phyloP scores from a whole-genome alignment of 2,888 invertebrate genomes.

The Chironomus riparius region DNA sequence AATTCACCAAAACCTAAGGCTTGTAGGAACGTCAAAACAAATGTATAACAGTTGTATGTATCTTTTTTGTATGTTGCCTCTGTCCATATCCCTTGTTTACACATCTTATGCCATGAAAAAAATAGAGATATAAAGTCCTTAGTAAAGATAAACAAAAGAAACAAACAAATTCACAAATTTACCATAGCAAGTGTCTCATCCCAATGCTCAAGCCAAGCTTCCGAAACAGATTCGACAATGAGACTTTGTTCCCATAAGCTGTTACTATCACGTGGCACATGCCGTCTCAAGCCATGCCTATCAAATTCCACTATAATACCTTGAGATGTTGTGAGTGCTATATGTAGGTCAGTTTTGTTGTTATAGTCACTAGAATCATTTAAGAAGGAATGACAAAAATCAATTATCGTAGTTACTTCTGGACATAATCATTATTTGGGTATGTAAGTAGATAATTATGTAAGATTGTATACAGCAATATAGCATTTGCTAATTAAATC shows the following conservation, averaged over 20 bases:
- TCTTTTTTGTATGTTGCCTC: conserved; percentile 63
- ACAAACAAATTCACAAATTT: conserved; percentile 28
- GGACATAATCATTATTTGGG: neutral
- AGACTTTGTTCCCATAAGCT: conserved; percentile 60
- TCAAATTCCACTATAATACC: conserved; percentile 79
- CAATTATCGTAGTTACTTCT: neutral
- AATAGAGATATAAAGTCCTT: neutral
- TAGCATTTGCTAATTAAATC: no score
- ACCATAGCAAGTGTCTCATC: conserved; percentile 55
- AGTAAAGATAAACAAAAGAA: no score
- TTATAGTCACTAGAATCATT: conserved; percentile 57
- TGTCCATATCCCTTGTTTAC: conserved; percentile 55
- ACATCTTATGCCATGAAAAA: conserved; percentile 38
- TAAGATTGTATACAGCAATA: no score
- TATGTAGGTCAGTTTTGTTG: conserved; percentile 77
- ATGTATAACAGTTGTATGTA: conserved; percentile 75
- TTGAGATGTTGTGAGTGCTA: conserved; percentile 76
- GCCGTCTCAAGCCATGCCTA: conserved; percentile 59
- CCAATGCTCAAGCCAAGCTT: conserved; percentile 60
- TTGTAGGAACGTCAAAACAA: conserved; percentile 70
- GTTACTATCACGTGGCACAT: conserved; percentile 44
- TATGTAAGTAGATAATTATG: no score
- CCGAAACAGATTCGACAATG: conserved; percentile 57
- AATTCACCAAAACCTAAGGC: conserved; percentile 61
- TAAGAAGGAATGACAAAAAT: neutral